Base-by-base conservation (phyloP, 1,140 invertebrate genomes). In the Brachionus koreanus region DNA sequence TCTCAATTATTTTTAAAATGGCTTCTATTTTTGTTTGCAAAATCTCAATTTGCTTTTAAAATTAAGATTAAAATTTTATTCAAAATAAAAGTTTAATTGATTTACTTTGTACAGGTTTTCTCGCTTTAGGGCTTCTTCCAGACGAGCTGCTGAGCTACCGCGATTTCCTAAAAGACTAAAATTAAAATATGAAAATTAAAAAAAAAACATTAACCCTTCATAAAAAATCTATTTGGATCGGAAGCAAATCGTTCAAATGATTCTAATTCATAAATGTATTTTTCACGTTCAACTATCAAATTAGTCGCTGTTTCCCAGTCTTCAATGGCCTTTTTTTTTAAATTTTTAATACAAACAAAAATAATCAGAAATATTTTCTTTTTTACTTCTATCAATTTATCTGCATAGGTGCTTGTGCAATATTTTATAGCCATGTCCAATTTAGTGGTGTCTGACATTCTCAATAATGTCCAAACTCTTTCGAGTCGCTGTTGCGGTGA, bases 351-450 rank as follows among this genome's bases (percentile, higher is more conserved):
- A 52, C 2, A 43, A 23, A 16, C 7, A 13, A 4, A 9, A 25
- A 52, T 42, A 6, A 42, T 3, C 5, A 42, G 1, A 10, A 42
- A 10, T 5, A 42, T 42, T 57, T 57, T n/a, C n/a, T n/a, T n/a
- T 57, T 33, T 33, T 67, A 85, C 84, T 39, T 83, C 75, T 61
- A 85, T 83, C 9, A 89, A 84, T 83, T 85, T 84, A n/a, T 63
- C 57, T 79, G 85, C 85, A 83, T 86, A 87, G 6, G 85, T 83
- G 65, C 87, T 85, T 83, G 85, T 85, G 83, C 87, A 87, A 85
- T 89, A 89, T 83, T 89, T 89, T 43, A 89, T 87, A 23, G 87
- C 87, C 88, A 89, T 89, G 79, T 89, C 87, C 9, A 89, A 82
- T 75, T 86, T 86, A 7, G 85, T 82, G 43, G 76, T 83, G 77